phyloP scores from a whole-genome alignment of 1,140 invertebrate species.

The Macrotrachela quadricornifera region DNA sequence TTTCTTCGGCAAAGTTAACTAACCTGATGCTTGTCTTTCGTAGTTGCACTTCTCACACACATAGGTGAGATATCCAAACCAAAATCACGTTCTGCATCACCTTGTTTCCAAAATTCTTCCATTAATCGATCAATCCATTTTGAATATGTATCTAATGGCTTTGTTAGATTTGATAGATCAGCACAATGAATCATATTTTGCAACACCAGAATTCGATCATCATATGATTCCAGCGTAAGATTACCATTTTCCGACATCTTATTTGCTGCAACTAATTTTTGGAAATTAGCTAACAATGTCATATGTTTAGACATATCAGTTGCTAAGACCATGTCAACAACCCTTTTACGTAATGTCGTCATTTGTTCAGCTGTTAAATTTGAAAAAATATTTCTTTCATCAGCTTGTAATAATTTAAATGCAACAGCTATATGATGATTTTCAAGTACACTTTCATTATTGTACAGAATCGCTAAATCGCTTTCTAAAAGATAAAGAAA shows the following conservation, averaged over 20 bases:
- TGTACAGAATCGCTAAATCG: conserved; percentile 91
- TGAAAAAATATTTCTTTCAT: conserved; percentile 80
- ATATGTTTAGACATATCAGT: conserved; percentile 31
- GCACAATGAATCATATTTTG: conserved; percentile 98
- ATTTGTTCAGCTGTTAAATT: conserved; percentile 76
- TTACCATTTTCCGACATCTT: conserved; percentile 81
- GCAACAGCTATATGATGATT: conserved; percentile 93
- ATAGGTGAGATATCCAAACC: conserved; percentile 87
- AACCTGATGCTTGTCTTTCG: conserved; percentile 90
- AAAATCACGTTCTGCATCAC: conserved; percentile 11
- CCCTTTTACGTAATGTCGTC: conserved; percentile 34
- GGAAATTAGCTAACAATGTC: conserved; percentile 67
- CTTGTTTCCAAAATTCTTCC: conserved; percentile 93
- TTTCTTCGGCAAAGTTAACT: too few relatives aligned
- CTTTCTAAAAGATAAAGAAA: too few relatives aligned
- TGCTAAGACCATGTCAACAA: conserved; percentile 29
- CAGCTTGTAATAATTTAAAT: conserved; percentile 83
- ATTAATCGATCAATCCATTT: conserved; percentile 76
- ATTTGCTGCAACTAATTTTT: conserved; percentile 91
- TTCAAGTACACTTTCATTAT: conserved; percentile 91
- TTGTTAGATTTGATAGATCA: conserved; percentile 95
- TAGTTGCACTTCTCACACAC: conserved; percentile 82
- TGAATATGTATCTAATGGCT: conserved; percentile 71
- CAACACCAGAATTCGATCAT: conserved; percentile 76
- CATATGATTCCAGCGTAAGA: conserved; percentile 76